A percentile compares a stretch with the other conserved stretches of the same genome.
phyloP scores from a whole-genome alignment of 1,140 invertebrate genomes.

The Solen grandis region DNA sequence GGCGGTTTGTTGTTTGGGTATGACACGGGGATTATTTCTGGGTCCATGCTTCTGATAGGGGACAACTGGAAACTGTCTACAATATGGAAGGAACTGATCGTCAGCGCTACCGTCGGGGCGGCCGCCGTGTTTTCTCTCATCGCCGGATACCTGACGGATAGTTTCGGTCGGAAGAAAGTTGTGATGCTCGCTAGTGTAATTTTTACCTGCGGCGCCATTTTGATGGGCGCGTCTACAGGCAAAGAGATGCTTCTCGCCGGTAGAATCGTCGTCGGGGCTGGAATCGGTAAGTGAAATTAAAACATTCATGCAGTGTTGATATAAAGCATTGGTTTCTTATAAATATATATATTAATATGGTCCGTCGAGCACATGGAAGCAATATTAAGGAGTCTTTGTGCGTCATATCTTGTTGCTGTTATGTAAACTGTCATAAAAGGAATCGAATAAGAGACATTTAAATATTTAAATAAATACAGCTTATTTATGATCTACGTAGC shows the following conservation, averaged over 20 bases:
- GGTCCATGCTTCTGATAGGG: slow-evolving; percentile 83
- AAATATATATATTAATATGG: too few species aligned
- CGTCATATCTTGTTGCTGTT: too few species aligned
- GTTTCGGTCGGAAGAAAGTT: slow-evolving; percentile 69
- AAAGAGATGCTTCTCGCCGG: slow-evolving; percentile 73
- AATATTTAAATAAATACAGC: too few species aligned
- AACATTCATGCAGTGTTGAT: too few species aligned
- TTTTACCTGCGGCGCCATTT: slow-evolving; percentile 71
- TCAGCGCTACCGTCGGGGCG: slow-evolving; percentile 73
- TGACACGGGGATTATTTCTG: slow-evolving; percentile 86
- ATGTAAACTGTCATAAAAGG: too few species aligned
- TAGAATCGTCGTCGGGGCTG: slow-evolving; percentile 73
- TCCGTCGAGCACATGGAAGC: too few species aligned
- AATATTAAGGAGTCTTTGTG: too few species aligned
- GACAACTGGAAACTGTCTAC: slow-evolving; percentile 69
- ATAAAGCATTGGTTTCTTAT: too few species aligned
- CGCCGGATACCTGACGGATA: slow-evolving; percentile 69
- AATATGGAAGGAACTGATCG: slow-evolving; percentile 71
- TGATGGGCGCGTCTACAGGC: slow-evolving; percentile 67
- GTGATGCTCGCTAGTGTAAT: slow-evolving; percentile 75
- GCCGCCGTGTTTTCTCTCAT: slow-evolving; percentile 74
- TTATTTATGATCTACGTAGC: too few species aligned
- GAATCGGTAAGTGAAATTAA: slow-evolving; percentile 77
- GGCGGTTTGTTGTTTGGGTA: slow-evolving; percentile 87
- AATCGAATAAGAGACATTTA: too few species aligned